Evolutionary conservation across 2,888 invertebrate genomes (phyloP), one percentile per base, ranked within the genome.

Genomic region (Eilema griseolum): DNA sequence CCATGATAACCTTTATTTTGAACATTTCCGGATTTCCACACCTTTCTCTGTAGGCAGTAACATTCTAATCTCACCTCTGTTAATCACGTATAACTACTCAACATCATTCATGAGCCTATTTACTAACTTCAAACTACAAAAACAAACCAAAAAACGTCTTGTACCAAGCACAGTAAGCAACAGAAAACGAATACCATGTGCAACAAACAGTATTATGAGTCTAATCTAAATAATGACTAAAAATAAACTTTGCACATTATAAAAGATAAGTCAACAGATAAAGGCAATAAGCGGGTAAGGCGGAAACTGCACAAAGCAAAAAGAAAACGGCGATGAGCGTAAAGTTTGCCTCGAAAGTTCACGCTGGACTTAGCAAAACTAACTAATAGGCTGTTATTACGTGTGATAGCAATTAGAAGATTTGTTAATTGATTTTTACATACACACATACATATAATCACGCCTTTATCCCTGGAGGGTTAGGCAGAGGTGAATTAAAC

Each of bases 291-390:
- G 81, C 77, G 68, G 77, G 78, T 87, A 83, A 81, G 78, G 81
- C 76, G 73, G 78, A 79, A 84, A 83, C 74, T 83, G 83, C 83
- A 83, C 83, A 85, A 88, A 85, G 81, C 82, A 83, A 85, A 85
- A 87, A 88, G 84, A 86, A 85, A 85, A 82, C 79, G 78, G 71
- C 79, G 80, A 80, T 74, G 82, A 85, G 88, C 86, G 88, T 85
- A 84, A 89, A 90, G 88, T 90, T 90, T 80, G 75, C 83, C 75
- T 72, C 81, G 73, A 75, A 79, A 80, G 76, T 79, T 81, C 70
- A 74, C 72, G 69, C 79, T 62, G 77, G 85, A 85, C 87, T 88
- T 85, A 85, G 83, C 80, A 75, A 83, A 86, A 86, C 86, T 86
- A 87, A 87, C 85, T 83, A 81, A 82, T 79, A 75, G 77, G 73